Evolutionary conservation across 2,113 vertebrate genomes (phyloP).

Genomic region (Natator depressus): DNA sequence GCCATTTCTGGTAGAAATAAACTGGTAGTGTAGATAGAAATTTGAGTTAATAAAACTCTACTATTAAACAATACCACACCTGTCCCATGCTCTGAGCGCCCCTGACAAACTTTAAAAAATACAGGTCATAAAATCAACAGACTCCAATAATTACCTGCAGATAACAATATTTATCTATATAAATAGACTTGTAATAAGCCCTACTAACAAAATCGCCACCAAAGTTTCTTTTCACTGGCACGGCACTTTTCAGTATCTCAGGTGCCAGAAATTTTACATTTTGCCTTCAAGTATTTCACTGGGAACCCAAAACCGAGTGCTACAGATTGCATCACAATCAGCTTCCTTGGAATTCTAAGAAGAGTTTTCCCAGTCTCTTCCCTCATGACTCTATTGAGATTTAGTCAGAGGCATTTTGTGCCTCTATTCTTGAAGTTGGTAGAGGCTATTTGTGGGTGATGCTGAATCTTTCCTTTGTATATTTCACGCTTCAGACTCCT

Average conservation of each 20-base stretch:
- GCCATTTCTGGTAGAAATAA: neutral
- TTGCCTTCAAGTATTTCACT: neutral
- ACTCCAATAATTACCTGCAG: neutral
- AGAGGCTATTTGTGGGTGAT: neutral
- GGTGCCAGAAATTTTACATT: neutral
- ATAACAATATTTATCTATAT: neutral
- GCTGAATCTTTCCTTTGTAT: neutral
- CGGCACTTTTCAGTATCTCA: fast-evolving
- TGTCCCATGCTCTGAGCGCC: neutral
- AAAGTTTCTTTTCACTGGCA: neutral
- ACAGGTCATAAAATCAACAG: neutral
- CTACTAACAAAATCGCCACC: neutral
- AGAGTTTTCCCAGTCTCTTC: neutral
- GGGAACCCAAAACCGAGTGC: neutral
- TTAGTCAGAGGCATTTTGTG: neutral
- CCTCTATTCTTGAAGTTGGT: neutral
- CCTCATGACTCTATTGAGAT: neutral
- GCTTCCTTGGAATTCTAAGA: neutral
- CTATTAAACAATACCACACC: neutral
- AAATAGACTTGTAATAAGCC: fast-evolving
- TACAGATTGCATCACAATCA: fast-evolving
- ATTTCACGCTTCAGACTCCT: neutral
- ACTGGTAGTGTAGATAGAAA: neutral
- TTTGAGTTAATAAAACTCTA: neutral
- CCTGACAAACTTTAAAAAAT: neutral